Percentiles rank a stretch among this genome's conserved stretches.
phyloP scores from a whole-genome alignment of 2,888 invertebrate species.

The Mimumesa dahlbomi region DNA sequence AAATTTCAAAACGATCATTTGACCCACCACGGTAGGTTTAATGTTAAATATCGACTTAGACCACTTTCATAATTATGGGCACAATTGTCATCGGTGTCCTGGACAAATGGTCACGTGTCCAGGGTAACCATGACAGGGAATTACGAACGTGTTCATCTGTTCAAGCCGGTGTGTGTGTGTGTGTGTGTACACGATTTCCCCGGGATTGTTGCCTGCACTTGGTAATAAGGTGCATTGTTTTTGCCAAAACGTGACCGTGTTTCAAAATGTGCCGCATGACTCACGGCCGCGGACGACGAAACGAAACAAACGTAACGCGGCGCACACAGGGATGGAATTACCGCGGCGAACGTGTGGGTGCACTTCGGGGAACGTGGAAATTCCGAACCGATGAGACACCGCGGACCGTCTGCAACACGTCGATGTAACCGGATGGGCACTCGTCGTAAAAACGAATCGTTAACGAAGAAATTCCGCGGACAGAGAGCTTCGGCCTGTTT shows the following conservation, averaged over 20 bases:
- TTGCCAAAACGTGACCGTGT: conserved; percentile 68
- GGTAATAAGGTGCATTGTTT: conserved; percentile 66
- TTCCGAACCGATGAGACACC: conserved; percentile 55
- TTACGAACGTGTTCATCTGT: too few species aligned
- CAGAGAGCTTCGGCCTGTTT: too few species aligned
- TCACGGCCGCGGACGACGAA: conserved; percentile 43
- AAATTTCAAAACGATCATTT: too few species aligned
- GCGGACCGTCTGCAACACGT: conserved; percentile 36
- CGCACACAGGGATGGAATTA: conserved; percentile 61
- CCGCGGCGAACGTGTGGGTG: conserved; percentile 43
- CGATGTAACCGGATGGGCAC: conserved; percentile 41
- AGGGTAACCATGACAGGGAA: neutral
- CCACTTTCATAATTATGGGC: too few species aligned
- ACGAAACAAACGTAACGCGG: conserved; percentile 52
- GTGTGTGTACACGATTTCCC: conserved; percentile 28
- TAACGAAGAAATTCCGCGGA: conserved; percentile 11
- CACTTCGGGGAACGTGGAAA: conserved; percentile 53
- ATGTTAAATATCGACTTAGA: too few species aligned
- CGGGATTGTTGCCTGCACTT: conserved; percentile 35
- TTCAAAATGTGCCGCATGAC: conserved; percentile 66
- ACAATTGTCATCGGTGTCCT: neutral
- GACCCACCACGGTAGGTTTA: too few species aligned
- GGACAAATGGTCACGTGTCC: conserved; percentile 9
- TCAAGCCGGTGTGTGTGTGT: neutral
- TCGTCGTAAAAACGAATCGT: conserved; percentile 28